These are phyloP conservation scores for Drosophila neonasuta DNA, from an alignment of 2,888 invertebrate species.

Conservation along the genomic window DNA sequence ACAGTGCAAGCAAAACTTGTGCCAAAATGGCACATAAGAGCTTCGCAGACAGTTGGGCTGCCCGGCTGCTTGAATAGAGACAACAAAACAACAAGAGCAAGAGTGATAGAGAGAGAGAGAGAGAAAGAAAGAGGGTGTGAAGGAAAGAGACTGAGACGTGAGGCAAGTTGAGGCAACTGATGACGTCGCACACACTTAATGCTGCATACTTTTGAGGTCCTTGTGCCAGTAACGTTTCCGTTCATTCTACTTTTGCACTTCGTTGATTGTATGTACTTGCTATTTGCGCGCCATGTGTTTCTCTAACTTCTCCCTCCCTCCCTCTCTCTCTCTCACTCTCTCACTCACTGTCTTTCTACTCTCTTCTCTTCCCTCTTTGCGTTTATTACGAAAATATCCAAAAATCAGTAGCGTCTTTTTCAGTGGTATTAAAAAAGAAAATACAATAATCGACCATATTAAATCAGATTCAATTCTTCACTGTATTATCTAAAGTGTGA, in stretches of 20 bases:
- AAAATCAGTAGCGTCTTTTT: too few species aligned
- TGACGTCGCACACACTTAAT: slow-evolving; percentile 66
- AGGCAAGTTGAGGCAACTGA: slow-evolving; percentile 16
- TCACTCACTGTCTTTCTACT: not conserved
- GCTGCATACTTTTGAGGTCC: slow-evolving; percentile 76
- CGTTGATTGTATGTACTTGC: slow-evolving; percentile 10
- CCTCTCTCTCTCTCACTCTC: not conserved
- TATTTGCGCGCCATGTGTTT: slow-evolving; percentile 16
- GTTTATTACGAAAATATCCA: too few species aligned
- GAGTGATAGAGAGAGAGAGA: not conserved
- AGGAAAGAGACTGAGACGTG: not conserved
- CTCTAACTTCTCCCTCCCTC: not conserved
- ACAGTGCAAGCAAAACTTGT: slow-evolving; percentile 48
- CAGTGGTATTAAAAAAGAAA: too few species aligned
- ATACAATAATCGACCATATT: too few species aligned
- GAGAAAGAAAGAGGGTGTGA: not conserved
- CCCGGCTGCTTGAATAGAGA: slow-evolving; percentile 3
- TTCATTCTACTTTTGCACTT: slow-evolving; percentile 64
- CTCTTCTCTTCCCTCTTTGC: too few species aligned
- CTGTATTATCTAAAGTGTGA: too few species aligned
- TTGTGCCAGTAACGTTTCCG: slow-evolving; percentile 76
- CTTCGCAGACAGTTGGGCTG: slow-evolving; percentile 25
- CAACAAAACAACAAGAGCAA: not conserved
- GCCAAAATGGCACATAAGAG: slow-evolving; percentile 68
- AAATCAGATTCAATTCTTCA: too few species aligned